Evolutionary conservation across 2,888 invertebrate genomes (phyloP), one percentile per base, ranked within the genome.

Genomic region (Endomychus coccineus): DNA sequence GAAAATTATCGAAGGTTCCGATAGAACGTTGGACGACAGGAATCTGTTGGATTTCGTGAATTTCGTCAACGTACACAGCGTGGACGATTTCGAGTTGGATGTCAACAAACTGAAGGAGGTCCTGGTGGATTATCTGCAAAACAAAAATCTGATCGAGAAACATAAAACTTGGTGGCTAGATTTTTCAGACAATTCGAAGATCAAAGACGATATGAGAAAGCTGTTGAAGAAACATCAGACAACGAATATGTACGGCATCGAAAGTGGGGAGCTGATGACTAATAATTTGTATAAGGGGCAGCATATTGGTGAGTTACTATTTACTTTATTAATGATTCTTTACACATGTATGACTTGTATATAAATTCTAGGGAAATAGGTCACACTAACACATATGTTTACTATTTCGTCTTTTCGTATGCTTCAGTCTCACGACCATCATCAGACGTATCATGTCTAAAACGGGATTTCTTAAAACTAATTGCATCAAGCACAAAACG

Each of bases 21-120:
- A 56, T 34, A 37, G 13, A 16, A 37, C 25, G 11, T 10, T 28
- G 9, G 28, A 28, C 16, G 28, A 28, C 16, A 28, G 16, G 10
- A 14, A 13, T 28, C 11, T 28, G 7, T 10, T 28, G 10, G 45
- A 63, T 9, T 59, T 65, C 40, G 60, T 66, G 2, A 64, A 64
- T 35, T 60, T 55, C 30, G 52, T 62, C 2, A 62, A 64, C 25
- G 53, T 56, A 4, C 49, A 64, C 31, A 59, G 57, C 27, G 43
- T 49, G 0, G 61, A 60, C 25, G 56, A 59, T 36, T 46, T 61
- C 11, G 59, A 64, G 36, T 42, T 64, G 12, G 61, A 66, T 40
- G 44, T 59, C 22, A 46, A 44, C 0, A 51, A 52, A 15, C 42
- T 66, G 9, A 56, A 59, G 13, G 59, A 62, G 10, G 56, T 62